Base-by-base conservation (phyloP, 2,113 vertebrate species). In the Hassar affinis region DNA sequence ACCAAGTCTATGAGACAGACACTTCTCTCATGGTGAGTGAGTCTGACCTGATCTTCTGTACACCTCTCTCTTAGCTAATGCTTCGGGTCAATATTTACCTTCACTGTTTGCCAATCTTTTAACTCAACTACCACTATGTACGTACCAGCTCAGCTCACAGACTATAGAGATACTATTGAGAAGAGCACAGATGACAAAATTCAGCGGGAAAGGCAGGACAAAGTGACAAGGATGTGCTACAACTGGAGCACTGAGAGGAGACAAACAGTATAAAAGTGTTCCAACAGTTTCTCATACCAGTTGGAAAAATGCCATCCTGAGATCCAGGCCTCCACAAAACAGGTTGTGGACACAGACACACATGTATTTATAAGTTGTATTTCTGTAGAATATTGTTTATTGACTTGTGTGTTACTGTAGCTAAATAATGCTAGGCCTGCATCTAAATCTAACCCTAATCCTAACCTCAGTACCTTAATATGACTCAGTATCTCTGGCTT, bases 11-110 rank as follows among this genome's bases (percentile, higher is more conserved):
- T 42, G 57, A 38, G 52, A 82, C 66, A n/a, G 52, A 82, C 25
- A n/a, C 54, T 81, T 57, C 66, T 56, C 66, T 57, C 18, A 54
- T n/a, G 59, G 68, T 66, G 61, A 49, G 62, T 25, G 18, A 59
- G 6, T 6, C 80, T 75, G 54, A 35, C 68, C 69, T 71, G 35
- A 38, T 33, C 69, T 49, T 82, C 69, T 74, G 42, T 75, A 49
- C 12, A 18, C 15, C 80, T 82, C 69, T 74, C n/a, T 52, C 38
- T 69, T 49, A 47, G n/a, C 79, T 45, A 56, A 71, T 69, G 52
- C 69, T 74, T 25, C 47, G 35, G 33, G 79, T 81, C 79, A 81
- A 81, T 81, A 81, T 81, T 81, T 81, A 52, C 35, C 79, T 22
- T 35, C 74, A 54, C 38, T 82, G 64, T 81, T 82, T 82, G 54